Evolutionary conservation across 2,888 invertebrate species (phyloP).

Genomic region (Eudasyphora cyanicolor): DNA sequence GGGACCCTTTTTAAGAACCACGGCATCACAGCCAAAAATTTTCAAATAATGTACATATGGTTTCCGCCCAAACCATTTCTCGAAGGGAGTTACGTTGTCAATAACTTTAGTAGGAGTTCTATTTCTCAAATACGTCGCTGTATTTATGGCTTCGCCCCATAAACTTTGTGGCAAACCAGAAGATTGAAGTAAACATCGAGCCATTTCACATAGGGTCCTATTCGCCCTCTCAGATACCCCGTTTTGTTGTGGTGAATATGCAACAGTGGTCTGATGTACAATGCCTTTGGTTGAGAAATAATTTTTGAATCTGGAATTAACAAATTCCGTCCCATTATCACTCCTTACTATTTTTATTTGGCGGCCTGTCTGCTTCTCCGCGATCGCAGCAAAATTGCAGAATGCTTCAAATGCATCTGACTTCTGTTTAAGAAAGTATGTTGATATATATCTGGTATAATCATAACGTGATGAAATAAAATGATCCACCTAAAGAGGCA

Average conservation of each 20-base stretch:
- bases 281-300: slow-evolving; percentile 18
- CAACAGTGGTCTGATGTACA: slow-evolving; percentile 19
- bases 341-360: background rate
- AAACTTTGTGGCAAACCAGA: slow-evolving; percentile 7
- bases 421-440: slow-evolving; percentile 39
- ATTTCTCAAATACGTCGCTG: background rate
- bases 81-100: background rate
- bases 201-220: slow-evolving; percentile 9
- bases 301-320: slow-evolving; percentile 21
- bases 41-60: slow-evolving; percentile 12
- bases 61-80: background rate
- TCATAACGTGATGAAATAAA: slow-evolving; percentile 38
- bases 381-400: background rate
- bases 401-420: slow-evolving; percentile 34
- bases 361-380: background rate
- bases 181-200: background rate
- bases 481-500: slow-evolving; percentile 23
- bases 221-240: slow-evolving; percentile 16
- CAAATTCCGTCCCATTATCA: slow-evolving; percentile 21
- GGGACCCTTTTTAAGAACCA: slow-evolving; percentile 33
- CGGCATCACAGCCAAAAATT: slow-evolving; percentile 48
- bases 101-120: background rate
- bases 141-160: slow-evolving; percentile 32
- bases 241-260: slow-evolving; percentile 16
- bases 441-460: slow-evolving; percentile 14